A percentile compares a stretch with the other conserved stretches of the same genome.
Conservation (phyloP, 2,888 invertebrate genomes). For the Prostheceraeus crozeri region DNA sequence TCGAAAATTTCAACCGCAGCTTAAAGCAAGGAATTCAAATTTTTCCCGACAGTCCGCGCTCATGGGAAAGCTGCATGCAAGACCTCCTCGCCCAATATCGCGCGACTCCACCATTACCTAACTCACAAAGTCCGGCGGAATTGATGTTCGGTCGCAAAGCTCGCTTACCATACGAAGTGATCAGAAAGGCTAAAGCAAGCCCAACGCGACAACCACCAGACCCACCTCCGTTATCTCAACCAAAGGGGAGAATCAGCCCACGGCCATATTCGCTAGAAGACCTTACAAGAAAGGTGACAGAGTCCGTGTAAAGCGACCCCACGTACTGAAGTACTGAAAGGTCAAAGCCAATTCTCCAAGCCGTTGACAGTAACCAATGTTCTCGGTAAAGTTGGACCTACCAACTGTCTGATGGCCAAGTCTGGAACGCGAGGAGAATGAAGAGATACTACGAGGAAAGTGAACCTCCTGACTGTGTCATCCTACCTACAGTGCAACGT, state of each 20-base stretch:
- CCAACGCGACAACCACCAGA: neutral
- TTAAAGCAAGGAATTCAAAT: constrained; percentile 16
- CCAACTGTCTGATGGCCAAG: neutral
- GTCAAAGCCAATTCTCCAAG: neutral
- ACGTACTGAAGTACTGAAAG: constrained; percentile 1
- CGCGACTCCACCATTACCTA: no score
- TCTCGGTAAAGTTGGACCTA: constrained; percentile 26
- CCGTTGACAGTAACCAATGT: constrained; percentile 13
- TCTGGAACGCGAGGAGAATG: constrained; percentile 22
- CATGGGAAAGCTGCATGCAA: constrained; percentile 3
- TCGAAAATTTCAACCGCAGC: constrained; percentile 34
- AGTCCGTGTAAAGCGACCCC: constrained; percentile 6
- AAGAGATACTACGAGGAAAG: neutral
- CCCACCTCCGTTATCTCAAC: neutral
- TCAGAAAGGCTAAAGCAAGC: no score
- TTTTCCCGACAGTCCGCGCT: neutral
- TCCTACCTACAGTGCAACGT: neutral
- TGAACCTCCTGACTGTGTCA: neutral
- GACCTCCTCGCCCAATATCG: no score
- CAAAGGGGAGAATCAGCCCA: neutral
- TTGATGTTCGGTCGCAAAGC: neutral
- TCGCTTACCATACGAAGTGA: neutral
- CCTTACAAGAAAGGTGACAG: constrained; percentile 4
- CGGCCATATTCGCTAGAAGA: neutral
- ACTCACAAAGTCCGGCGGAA: constrained; percentile 7